Evolutionary conservation across 2,888 invertebrate species (phyloP).

Genomic region (Ichneumoninae sp.): DNA sequence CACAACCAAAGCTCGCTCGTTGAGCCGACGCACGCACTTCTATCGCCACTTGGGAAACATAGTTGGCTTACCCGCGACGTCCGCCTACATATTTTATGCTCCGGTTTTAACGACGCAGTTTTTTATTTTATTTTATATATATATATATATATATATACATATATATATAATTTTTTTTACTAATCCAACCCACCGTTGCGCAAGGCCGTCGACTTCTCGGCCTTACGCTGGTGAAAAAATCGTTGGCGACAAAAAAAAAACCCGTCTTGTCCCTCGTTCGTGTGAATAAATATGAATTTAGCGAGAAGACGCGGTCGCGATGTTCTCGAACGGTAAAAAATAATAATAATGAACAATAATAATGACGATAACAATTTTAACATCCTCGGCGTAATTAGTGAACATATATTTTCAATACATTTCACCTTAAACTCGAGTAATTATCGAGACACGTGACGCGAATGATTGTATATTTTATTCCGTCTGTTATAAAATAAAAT

Average conservation of each 20-base stretch:
- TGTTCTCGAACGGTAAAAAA: conserved; percentile 4
- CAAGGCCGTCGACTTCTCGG: conserved; percentile 29
- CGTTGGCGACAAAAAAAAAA: conserved; percentile 47
- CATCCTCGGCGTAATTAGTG: conserved; percentile 27
- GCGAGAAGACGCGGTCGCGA: conserved; percentile 17
- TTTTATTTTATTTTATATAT: conserved; percentile 14
- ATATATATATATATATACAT: background rate
- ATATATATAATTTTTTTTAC: background rate
- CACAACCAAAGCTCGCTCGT: conserved; percentile 32
- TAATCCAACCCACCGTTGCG: background rate
- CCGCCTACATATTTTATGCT: conserved; percentile 72
- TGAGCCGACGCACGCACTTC: conserved; percentile 73
- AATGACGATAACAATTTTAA: background rate
- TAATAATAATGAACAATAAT: background rate
- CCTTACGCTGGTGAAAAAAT: conserved; percentile 25
- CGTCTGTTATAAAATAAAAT: background rate
- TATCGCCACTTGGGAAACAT: conserved; percentile 69
- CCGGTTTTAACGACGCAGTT: conserved; percentile 57
- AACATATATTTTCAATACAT: conserved; percentile 29
- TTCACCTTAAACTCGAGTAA: conserved; percentile 34
- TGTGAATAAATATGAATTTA: conserved; percentile 43
- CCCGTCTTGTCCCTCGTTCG: conserved; percentile 17
- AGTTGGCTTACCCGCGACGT: conserved; percentile 59
- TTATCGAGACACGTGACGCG: conserved; percentile 9
- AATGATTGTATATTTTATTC: background rate